phyloP scores from a whole-genome alignment of 2,888 invertebrate species.

The Agapostemon virescens region DNA sequence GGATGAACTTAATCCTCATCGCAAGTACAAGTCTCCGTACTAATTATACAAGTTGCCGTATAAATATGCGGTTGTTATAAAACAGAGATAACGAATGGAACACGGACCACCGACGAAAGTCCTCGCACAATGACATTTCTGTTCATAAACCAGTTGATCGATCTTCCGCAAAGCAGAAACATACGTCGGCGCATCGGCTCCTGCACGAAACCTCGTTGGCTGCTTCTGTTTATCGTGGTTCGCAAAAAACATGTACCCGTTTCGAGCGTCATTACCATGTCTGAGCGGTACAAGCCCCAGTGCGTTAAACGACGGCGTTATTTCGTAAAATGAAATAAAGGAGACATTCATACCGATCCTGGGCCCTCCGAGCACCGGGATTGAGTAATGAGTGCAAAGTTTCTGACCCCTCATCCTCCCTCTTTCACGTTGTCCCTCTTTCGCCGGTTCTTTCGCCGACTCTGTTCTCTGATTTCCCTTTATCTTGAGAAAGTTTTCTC shows the following conservation, averaged over 20 bases:
- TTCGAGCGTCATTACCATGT: conserved; percentile 65
- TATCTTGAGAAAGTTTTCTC: conserved; percentile 53
- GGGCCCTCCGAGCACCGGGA: conserved; percentile 41
- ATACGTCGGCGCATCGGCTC: conserved; percentile 1
- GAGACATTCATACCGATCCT: conserved; percentile 67
- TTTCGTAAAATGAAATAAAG: conserved; percentile 70
- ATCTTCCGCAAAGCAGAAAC: conserved; percentile 36
- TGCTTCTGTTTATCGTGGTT: conserved; percentile 53
- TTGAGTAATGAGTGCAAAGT: conserved; percentile 63
- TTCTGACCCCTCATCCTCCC: conserved; percentile 39
- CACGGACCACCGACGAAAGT: conserved; percentile 3
- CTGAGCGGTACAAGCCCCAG: conserved; percentile 58
- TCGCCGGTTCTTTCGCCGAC: conserved; percentile 14
- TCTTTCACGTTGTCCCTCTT: neutral
- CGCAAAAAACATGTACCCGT: conserved; percentile 63
- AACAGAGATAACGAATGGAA: neutral
- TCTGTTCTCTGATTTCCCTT: conserved; percentile 35
- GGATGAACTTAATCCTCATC: neutral
- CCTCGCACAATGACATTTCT: conserved; percentile 33
- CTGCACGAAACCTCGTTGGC: conserved; percentile 24
- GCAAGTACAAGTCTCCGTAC: neutral
- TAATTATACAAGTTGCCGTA: neutral
- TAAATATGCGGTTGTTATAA: neutral
- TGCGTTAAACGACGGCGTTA: conserved; percentile 66
- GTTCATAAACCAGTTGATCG: conserved; percentile 16